A percentile compares a stretch with the other conserved stretches of the same genome.
phyloP scores from a whole-genome alignment of 2,797 vertebrate genomes.

The Hipposideros larvatus region DNA sequence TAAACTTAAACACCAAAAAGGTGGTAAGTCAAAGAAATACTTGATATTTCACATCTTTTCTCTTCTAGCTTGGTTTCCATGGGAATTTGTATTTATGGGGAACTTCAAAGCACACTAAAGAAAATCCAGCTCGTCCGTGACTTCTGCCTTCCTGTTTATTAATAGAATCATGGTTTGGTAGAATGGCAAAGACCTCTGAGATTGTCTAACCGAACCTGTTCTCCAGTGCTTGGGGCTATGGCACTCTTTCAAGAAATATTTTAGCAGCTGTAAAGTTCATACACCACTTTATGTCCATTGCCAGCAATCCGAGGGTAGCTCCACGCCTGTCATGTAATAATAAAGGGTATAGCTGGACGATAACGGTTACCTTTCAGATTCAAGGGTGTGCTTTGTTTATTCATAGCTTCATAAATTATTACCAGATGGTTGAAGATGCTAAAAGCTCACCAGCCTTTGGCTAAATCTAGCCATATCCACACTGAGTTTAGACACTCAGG shows the following conservation, averaged over 20 bases:
- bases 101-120: constrained; percentile 24
- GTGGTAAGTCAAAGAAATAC: constrained; percentile 15
- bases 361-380: neutral
- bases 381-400: neutral
- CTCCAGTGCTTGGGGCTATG: neutral
- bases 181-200: neutral
- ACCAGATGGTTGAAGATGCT: neutral
- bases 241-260: constrained; percentile 9
- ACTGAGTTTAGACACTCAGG: neutral
- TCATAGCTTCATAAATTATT: neutral
- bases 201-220: neutral
- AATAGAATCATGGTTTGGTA: neutral
- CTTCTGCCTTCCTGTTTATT: neutral
- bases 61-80: constrained; percentile 28
- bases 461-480: neutral
- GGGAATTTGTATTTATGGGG: neutral
- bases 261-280: neutral
- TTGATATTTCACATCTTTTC: constrained; percentile 44
- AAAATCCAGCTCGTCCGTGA: neutral
- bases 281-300: neutral
- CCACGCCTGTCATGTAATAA: neutral
- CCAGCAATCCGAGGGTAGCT: neutral
- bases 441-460: neutral
- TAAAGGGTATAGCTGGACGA: neutral
- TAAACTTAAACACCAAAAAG: neutral